Evolutionary conservation across 2,888 invertebrate genomes (phyloP).

Genomic region (Melieria crassipennis): DNA sequence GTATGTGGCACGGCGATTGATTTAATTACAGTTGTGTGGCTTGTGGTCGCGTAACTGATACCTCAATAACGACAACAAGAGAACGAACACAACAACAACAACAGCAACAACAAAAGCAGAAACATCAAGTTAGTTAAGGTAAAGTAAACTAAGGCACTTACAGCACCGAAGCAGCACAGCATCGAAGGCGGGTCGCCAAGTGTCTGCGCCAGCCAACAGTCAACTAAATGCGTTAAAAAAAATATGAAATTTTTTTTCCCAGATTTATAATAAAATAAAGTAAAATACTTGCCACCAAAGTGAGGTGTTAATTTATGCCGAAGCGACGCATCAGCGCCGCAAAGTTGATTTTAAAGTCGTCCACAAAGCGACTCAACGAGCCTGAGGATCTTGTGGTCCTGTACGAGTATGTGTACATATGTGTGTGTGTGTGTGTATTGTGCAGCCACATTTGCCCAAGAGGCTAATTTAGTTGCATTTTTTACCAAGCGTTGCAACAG

Average conservation of each 20-base stretch:
- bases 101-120: neutral
- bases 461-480: conserved; percentile 16
- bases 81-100: neutral
- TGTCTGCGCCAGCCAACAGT: conserved; percentile 2
- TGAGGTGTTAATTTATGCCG: conserved; percentile 51
- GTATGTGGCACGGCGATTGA: conserved; percentile 25
- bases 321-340: too few species aligned
- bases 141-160: too few species aligned
- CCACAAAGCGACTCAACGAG: neutral
- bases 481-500: neutral
- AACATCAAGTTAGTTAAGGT: too few species aligned
- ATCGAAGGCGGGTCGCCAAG: neutral
- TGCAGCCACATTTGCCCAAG: conserved; percentile 5
- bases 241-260: neutral
- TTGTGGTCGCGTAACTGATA: conserved; percentile 16
- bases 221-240: conserved; percentile 5
- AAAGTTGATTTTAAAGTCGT: neutral
- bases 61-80: conserved; percentile 20
- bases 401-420: neutral
- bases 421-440: too few species aligned
- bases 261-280: conserved; percentile 30
- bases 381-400: neutral
- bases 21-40: conserved; percentile 23
- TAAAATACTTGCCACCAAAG: conserved; percentile 45
- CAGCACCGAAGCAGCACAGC: neutral